Evolutionary conservation across 1,140 invertebrate species (phyloP).

Genomic region (Sycobia sp.): DNA sequence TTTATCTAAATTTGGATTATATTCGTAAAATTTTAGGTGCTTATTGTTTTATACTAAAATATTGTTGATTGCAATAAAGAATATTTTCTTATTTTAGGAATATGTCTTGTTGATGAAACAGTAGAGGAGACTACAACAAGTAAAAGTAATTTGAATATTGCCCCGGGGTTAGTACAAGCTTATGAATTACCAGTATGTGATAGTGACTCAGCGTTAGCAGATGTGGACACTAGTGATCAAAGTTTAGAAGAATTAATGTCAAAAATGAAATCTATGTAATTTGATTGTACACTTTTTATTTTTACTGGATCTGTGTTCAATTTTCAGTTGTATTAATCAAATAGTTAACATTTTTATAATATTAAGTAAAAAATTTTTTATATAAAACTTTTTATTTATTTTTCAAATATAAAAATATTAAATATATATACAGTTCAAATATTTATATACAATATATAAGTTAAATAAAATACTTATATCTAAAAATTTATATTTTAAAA

Average conservation of each 20-base stretch:
- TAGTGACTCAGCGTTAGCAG: slow-evolving; percentile 47
- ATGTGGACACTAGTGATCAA: slow-evolving; percentile 54
- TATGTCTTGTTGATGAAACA: slow-evolving; percentile 74
- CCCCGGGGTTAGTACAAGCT: slow-evolving; percentile 70
- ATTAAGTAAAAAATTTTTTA: too few relatives aligned
- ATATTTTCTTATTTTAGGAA: slow-evolving; percentile 59
- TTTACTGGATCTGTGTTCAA: too few relatives aligned
- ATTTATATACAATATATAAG: neutral
- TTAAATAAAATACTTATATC: neutral
- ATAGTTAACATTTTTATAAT: too few relatives aligned
- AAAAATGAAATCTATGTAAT: slow-evolving; percentile 83
- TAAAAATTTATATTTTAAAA: neutral
- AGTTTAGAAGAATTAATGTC: slow-evolving; percentile 88
- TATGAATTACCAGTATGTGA: slow-evolving; percentile 67
- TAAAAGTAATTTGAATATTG: slow-evolving; percentile 59
- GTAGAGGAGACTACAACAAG: slow-evolving; percentile 57
- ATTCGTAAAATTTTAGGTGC: too few relatives aligned
- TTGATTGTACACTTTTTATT: too few relatives aligned
- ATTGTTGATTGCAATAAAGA: too few relatives aligned
- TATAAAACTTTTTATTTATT: too few relatives aligned
- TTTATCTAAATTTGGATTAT: too few relatives aligned
- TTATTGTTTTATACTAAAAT: too few relatives aligned
- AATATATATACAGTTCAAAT: neutral
- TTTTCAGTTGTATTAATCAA: too few relatives aligned
- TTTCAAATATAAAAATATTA: neutral